phyloP scores from a whole-genome alignment of 2,797 vertebrate genomes.

The Hipposideros larvatus region DNA sequence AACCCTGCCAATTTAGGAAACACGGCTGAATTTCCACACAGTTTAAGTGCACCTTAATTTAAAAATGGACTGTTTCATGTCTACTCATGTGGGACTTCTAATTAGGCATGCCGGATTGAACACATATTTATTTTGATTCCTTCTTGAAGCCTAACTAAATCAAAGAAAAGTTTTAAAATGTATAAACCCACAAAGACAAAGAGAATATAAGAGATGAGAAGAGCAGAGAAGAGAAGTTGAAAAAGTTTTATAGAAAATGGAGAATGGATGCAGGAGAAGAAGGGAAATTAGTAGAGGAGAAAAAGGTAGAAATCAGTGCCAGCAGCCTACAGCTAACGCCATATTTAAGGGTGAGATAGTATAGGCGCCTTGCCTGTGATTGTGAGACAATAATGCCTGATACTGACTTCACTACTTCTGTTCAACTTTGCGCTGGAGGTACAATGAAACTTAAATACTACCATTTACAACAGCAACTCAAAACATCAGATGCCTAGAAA shows the following conservation, averaged over 20 bases:
- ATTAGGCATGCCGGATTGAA: background rate
- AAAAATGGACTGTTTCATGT: background rate
- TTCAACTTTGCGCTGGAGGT: background rate
- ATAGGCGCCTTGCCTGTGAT: background rate
- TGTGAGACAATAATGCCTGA: background rate
- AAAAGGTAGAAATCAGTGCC: background rate
- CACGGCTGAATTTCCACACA: background rate
- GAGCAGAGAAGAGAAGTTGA: background rate
- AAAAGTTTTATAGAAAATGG: background rate
- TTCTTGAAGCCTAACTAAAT: background rate
- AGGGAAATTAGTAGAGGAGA: background rate
- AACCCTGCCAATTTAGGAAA: background rate
- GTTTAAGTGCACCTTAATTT: background rate
- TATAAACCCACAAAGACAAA: background rate
- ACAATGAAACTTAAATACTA: background rate
- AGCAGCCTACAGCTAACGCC: background rate
- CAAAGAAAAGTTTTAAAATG: background rate
- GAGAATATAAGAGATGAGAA: background rate
- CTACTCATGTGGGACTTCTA: background rate
- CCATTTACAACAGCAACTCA: background rate
- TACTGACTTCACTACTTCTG: background rate
- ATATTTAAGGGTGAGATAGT: background rate
- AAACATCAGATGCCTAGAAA: background rate
- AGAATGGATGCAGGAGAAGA: background rate
- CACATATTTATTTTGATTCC: background rate